Evolutionary conservation across 1,140 invertebrate species (phyloP).

Genomic region (Gonioctena quinquepunctata): DNA sequence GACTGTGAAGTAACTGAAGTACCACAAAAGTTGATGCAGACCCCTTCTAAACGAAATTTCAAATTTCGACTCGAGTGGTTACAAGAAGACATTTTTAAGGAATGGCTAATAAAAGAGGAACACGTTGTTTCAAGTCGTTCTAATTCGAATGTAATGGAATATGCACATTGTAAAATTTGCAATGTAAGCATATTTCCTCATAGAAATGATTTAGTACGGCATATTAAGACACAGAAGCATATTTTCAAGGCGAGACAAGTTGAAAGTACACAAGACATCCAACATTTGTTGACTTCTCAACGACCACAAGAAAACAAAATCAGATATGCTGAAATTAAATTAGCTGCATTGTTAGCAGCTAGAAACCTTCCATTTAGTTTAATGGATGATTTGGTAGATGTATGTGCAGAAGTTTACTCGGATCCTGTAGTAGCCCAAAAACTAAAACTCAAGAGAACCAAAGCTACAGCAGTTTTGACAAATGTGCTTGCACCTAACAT

Average conservation of each 20-base stretch:
- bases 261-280: neutral
- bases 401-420: conserved; percentile 3
- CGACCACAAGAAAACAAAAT: no score
- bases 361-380: conserved; percentile 19
- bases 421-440: conserved; percentile 16
- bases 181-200: neutral
- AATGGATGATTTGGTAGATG: neutral
- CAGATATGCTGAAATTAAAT: conserved; percentile 18
- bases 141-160: neutral
- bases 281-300: no score
- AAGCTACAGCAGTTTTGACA: neutral
- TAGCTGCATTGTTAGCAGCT: conserved; percentile 9
- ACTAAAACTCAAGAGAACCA: neutral
- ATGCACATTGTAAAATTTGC: conserved; percentile 5
- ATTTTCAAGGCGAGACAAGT: neutral
- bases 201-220: neutral
- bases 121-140: no score
- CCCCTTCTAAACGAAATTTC: neutral
- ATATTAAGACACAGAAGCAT: neutral
- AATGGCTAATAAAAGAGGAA: conserved; percentile 7
- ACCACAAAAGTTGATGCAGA: no score
- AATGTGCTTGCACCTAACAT: neutral
- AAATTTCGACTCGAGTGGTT: neutral
- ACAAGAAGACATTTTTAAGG: neutral
- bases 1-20: no score